Conservation (phyloP, 2,797 vertebrate species). For the Eurystomus glaucurus region DNA sequence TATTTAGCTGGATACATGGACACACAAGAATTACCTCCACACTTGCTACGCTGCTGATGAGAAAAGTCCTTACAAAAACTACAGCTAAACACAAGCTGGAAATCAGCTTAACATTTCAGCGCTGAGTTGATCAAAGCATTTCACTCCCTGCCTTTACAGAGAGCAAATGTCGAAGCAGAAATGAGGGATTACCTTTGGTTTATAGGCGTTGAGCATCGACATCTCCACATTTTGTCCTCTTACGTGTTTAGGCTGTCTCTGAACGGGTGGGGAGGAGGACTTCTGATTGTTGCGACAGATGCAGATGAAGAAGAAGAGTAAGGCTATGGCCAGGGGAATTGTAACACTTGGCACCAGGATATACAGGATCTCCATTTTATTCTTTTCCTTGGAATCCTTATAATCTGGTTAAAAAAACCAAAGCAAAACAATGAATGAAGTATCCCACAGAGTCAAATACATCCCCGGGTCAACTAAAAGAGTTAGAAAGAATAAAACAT, state of each 20-base stretch:
- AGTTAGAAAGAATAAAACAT: background rate
- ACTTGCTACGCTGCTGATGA: background rate
- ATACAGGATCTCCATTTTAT: constrained; percentile 96
- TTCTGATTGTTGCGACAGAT: constrained; percentile 99
- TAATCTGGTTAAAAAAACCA: constrained; percentile 83
- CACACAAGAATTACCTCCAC: background rate
- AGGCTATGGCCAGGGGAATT: constrained; percentile 93
- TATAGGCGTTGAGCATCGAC: constrained; percentile 97
- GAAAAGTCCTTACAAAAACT: background rate
- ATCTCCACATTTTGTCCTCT: constrained; percentile 98
- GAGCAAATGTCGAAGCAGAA: background rate
- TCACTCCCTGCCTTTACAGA: background rate
- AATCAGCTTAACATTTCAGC: background rate
- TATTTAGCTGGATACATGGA: background rate
- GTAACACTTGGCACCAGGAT: constrained; percentile 97
- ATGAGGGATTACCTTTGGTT: constrained; percentile 89
- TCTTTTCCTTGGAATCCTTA: constrained; percentile 93
- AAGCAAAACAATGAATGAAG: background rate
- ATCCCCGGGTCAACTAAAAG: background rate
- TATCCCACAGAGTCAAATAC: background rate
- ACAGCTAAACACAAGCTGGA: background rate
- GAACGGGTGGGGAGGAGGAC: constrained; percentile 88
- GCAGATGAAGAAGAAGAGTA: constrained; percentile 98
- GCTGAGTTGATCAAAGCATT: background rate
- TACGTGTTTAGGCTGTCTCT: constrained; percentile 93